phyloP scores from a whole-genome alignment of 1,140 invertebrate genomes.

The Grapholita molesta region DNA sequence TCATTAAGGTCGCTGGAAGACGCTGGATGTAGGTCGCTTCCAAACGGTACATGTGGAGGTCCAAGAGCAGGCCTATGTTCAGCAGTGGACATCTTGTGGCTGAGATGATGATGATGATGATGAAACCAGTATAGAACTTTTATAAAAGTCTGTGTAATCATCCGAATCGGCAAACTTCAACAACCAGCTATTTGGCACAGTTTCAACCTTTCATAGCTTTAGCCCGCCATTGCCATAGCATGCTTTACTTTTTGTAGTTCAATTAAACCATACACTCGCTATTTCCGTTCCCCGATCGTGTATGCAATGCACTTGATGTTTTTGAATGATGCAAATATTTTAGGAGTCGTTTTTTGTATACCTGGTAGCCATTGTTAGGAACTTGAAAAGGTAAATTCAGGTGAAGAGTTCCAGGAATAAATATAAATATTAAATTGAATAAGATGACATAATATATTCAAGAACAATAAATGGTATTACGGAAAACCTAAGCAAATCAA shows the following conservation, averaged over 20 bases:
- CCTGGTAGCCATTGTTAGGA: neutral
- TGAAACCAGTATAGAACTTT: constrained; percentile 19
- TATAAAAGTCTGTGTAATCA: constrained; percentile 40
- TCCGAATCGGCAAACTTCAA: constrained; percentile 47
- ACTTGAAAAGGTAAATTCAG: neutral
- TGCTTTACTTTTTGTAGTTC: constrained; percentile 42
- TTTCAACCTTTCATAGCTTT: constrained; percentile 43
- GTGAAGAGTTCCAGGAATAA: no score
- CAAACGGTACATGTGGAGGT: no score
- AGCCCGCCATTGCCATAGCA: constrained; percentile 27
- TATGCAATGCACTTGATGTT: constrained; percentile 46
- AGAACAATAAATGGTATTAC: no score
- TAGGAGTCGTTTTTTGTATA: constrained; percentile 31
- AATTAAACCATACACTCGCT: constrained; percentile 47
- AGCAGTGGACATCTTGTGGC: no score
- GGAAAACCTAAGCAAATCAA: no score
- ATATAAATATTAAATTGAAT: no score
- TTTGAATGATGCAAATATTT: constrained; percentile 35
- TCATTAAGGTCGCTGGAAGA: no score
- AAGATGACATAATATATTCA: no score
- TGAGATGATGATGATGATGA: no score
- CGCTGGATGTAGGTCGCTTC: no score
- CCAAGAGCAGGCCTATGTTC: no score
- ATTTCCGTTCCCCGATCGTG: constrained; percentile 42
- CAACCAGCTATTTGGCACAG: constrained; percentile 48